Evolutionary conservation across 2,113 vertebrate species (phyloP).

Genomic region (Dicerorhinus sumatrensis): DNA sequence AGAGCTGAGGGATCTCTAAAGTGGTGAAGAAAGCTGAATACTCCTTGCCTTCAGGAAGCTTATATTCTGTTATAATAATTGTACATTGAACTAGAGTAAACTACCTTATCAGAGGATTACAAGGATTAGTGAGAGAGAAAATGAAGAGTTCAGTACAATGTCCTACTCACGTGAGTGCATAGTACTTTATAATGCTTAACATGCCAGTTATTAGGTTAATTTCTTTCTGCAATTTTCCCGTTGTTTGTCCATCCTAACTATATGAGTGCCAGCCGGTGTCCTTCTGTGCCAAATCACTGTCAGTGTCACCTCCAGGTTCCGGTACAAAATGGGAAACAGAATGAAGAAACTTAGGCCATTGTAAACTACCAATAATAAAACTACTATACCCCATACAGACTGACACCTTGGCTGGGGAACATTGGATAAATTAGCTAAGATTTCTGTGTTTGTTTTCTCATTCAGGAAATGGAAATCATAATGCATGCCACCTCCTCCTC

Average conservation of each 20-base stretch:
- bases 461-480: not conserved
- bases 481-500: not conserved
- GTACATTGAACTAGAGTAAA: not conserved
- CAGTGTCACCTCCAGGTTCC: not conserved
- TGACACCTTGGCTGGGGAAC: not conserved
- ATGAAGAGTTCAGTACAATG: not conserved
- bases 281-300: not conserved
- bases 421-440: conserved; percentile 19
- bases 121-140: not conserved
- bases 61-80: not conserved
- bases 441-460: not conserved
- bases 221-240: not conserved
- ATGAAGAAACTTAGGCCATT: not conserved
- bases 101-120: not conserved
- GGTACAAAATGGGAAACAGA: not conserved
- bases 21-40: not conserved
- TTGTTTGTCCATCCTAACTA: not conserved
- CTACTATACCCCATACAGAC: not conserved
- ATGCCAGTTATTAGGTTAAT: not conserved
- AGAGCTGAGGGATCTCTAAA: not conserved
- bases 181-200: not conserved
- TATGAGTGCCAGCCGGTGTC: not conserved
- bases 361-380: not conserved
- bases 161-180: not conserved
- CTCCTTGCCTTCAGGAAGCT: not conserved